These are phyloP conservation scores for Gambusia affinis DNA, from an alignment of 2,113 vertebrate species.

Conservation along the genomic window DNA sequence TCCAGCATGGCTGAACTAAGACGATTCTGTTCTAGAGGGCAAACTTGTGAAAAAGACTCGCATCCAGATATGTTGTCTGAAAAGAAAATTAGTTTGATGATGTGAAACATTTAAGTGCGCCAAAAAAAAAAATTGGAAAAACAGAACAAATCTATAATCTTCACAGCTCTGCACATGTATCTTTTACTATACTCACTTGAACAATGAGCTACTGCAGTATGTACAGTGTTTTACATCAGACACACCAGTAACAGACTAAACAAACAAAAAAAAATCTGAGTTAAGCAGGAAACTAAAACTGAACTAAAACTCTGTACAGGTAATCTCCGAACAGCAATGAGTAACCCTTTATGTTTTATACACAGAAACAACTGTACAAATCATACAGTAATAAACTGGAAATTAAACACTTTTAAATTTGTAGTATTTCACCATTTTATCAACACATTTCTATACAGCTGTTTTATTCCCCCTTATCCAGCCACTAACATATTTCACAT, in stretches of 20 bases:
- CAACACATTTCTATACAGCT: conserved; percentile 65
- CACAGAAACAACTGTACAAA: conserved; percentile 72
- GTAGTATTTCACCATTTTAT: conserved; percentile 54
- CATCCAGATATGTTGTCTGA: not conserved
- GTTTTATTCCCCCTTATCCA: conserved; percentile 40
- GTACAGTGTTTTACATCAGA: conserved; percentile 56
- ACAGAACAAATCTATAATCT: not conserved
- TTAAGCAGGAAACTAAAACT: conserved; percentile 51
- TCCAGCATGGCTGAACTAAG: not conserved
- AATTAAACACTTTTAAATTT: conserved; percentile 58
- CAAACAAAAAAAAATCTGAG: conserved; percentile 63
- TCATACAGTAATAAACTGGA: conserved; percentile 68
- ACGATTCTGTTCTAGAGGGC: too few relatives aligned
- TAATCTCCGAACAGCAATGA: conserved; percentile 59
- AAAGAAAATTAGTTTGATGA: not conserved
- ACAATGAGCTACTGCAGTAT: conserved; percentile 49
- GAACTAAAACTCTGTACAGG: conserved; percentile 50
- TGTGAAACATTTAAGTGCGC: not conserved
- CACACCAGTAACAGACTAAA: conserved; percentile 57
- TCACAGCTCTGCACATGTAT: conserved; percentile 13
- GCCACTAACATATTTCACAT: conserved; percentile 37
- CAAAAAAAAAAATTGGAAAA: not conserved
- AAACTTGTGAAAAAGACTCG: too few relatives aligned
- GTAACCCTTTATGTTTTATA: conserved; percentile 53
- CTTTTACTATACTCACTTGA: conserved; percentile 36